Evolutionary conservation across 2,797 vertebrate species (phyloP).

Genomic region (Sarcophilus harrisii): DNA sequence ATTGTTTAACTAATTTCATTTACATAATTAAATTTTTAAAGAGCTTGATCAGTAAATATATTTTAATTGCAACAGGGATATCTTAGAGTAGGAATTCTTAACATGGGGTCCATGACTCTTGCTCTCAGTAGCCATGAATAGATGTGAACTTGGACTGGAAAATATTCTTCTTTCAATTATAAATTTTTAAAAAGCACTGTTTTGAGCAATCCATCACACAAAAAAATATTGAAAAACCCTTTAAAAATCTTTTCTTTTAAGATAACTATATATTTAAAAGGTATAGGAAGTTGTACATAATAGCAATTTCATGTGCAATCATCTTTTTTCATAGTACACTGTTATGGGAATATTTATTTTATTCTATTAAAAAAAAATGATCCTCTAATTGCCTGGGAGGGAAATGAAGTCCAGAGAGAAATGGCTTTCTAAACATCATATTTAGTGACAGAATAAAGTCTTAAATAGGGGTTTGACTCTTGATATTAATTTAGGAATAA

Average conservation of each 20-base stretch:
- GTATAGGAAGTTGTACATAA: background rate
- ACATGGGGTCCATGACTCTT: background rate
- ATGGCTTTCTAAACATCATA: background rate
- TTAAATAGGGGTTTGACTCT: background rate
- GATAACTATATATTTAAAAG: background rate
- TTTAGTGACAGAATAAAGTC: background rate
- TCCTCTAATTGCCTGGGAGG: background rate
- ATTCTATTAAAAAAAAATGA: background rate
- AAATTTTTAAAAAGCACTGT: background rate
- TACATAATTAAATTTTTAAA: conserved; percentile 32
- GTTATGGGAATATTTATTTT: background rate
- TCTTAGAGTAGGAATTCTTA: background rate
- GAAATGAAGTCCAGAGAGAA: background rate
- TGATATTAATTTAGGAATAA: background rate
- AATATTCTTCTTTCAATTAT: background rate
- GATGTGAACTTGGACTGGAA: background rate
- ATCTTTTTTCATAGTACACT: background rate
- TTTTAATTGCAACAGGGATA: background rate
- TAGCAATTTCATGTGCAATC: background rate
- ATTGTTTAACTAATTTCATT: conserved; percentile 46
- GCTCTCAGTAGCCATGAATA: background rate
- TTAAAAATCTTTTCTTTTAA: background rate
- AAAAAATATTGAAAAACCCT: background rate
- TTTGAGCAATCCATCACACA: background rate
- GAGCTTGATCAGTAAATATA: background rate